A percentile compares a stretch with the other conserved stretches of the same genome.
Conservation (phyloP, 92 coral and sea anemone genomes). For the Parazoanthus atlanticus region DNA sequence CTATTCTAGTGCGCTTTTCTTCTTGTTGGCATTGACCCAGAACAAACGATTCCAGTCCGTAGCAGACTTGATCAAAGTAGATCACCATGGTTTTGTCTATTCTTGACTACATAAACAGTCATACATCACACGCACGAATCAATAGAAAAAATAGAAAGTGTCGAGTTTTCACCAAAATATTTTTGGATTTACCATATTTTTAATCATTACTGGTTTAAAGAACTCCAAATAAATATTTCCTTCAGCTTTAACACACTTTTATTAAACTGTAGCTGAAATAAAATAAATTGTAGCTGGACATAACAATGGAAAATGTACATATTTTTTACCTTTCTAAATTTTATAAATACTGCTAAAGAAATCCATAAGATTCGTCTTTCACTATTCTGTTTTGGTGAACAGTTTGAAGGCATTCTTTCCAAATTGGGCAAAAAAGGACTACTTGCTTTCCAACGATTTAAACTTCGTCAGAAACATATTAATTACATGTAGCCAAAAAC, state of each 20-base stretch:
- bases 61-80: neutral
- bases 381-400: neutral
- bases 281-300: neutral
- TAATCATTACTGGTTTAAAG: neutral
- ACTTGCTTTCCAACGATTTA: too few relatives aligned
- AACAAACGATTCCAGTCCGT: neutral
- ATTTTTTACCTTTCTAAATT: too few relatives aligned
- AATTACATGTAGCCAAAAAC: too few relatives aligned
- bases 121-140: neutral
- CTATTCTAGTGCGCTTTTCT: neutral
- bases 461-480: too few relatives aligned
- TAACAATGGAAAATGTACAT: too few relatives aligned
- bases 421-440: too few relatives aligned
- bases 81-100: neutral
- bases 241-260: neutral
- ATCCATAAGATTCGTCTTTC: neutral
- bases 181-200: neutral
- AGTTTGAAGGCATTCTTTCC: too few relatives aligned
- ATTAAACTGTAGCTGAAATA: neutral
- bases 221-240: neutral
- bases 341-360: neutral
- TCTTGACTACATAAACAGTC: neutral
- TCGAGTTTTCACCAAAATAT: neutral
- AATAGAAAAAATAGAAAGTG: neutral
- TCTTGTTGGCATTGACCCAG: neutral